phyloP scores from a whole-genome alignment of 2,113 vertebrate genomes.

The Xenotilapia leptura region DNA sequence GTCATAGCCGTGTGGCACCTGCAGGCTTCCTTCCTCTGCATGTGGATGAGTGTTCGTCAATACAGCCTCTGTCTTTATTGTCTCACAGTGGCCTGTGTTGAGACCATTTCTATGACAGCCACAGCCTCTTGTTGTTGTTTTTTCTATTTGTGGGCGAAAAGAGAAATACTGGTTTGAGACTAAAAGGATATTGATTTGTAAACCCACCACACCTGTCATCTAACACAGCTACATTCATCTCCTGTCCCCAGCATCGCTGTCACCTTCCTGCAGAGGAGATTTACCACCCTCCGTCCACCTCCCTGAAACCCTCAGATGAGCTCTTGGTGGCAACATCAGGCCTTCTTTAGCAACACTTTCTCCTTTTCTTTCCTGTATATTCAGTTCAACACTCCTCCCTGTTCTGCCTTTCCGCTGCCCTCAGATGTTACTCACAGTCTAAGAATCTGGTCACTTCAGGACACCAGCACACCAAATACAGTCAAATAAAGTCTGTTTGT shows the following conservation, averaged over 20 bases:
- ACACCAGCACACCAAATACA: not conserved
- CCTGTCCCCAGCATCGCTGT: not conserved
- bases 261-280: not conserved
- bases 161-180: constrained; percentile 6
- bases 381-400: not conserved
- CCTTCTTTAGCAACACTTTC: not conserved
- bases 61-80: not conserved
- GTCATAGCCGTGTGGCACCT: constrained; percentile 38
- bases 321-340: not conserved
- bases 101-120: not conserved
- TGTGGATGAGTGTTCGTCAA: not conserved
- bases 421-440: not conserved
- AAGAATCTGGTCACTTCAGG: constrained; percentile 2
- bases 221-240: not conserved
- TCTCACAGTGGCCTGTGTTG: not conserved
- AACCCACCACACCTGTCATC: constrained; percentile 9
- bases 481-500: not conserved
- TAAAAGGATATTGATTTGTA: constrained; percentile 37
- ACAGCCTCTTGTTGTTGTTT: not conserved
- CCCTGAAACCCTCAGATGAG: not conserved
- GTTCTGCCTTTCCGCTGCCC: not conserved
- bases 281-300: not conserved
- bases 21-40: not conserved
- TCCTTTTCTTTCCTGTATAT: not conserved
- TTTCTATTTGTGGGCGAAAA: not conserved